phyloP scores from a whole-genome alignment of 2,113 vertebrate species.

The Ptyas mucosa region DNA sequence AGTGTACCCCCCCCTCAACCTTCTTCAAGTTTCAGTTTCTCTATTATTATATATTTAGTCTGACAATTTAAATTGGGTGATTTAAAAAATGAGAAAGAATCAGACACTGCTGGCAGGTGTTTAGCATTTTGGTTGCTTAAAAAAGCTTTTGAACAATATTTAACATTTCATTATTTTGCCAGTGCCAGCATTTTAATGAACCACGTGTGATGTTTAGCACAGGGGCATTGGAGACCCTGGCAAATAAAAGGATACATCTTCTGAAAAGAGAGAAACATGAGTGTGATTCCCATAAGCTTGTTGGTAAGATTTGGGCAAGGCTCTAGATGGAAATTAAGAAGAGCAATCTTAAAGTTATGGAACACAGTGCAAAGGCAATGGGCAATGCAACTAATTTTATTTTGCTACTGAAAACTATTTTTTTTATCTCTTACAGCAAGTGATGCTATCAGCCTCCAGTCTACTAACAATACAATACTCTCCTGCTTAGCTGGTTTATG shows the following conservation, averaged over 20 bases:
- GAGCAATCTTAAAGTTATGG: neutral
- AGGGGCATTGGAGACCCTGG: neutral
- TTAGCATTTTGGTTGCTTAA: slow-evolving; percentile 61
- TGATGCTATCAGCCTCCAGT: slow-evolving; percentile 8
- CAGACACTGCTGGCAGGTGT: slow-evolving; percentile 40
- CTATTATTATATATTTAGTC: slow-evolving; percentile 43
- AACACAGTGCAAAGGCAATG: neutral
- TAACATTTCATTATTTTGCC: slow-evolving; percentile 45
- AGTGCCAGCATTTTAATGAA: slow-evolving; percentile 17
- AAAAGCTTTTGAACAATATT: slow-evolving; percentile 63
- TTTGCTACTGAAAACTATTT: slow-evolving; percentile 41
- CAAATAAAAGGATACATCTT: slow-evolving; percentile 46
- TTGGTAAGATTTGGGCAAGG: neutral
- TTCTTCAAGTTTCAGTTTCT: slow-evolving; percentile 45
- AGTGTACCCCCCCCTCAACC: neutral
- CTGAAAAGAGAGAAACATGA: slow-evolving; percentile 50
- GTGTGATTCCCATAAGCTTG: slow-evolving; percentile 38
- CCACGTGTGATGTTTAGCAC: slow-evolving; percentile 14
- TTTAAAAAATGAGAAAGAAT: slow-evolving; percentile 44
- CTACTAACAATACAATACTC: slow-evolving; percentile 52
- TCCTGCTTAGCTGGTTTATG: slow-evolving; percentile 56
- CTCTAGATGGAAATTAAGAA: neutral
- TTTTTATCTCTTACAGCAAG: slow-evolving; percentile 8
- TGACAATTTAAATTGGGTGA: slow-evolving; percentile 52
- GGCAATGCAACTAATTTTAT: slow-evolving; percentile 24